Base-by-base conservation (phyloP, 2,888 invertebrate genomes). In the Pimpla rufipes region DNA sequence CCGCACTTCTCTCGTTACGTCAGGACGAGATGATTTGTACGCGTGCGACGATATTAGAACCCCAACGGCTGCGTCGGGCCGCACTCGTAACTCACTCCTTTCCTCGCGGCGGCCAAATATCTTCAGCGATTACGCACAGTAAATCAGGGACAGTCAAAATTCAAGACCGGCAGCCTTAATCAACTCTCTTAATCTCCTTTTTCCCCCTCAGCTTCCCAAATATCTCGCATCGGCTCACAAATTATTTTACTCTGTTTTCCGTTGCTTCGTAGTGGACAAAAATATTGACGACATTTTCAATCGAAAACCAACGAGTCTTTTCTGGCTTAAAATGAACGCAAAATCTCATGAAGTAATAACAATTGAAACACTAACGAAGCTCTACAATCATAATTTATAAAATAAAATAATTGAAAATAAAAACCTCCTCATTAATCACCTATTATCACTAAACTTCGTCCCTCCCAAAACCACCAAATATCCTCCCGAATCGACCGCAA, bases 1-100 rank as follows among this genome's bases (percentile, higher is more conserved):
- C 66, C 18, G 18, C 35, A 35, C 16, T 16, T 70, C 42, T 76
- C 52, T 78, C 76, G 79, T 68, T 64, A 62, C 62, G 67, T 73
- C 68, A 80, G 80, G 73, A 74, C 77, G 77, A 55, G 55, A 80
- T 80, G 80, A 83, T 77, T 77, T 80, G 75, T 83, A 71, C 77
- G 77, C 83, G 77, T 80, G 76, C 68, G 62, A 16, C 45, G 57
- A 67, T 35, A 59, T 23, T 64, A 71, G 67, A 83, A 76, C 50
- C 45, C 52, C 52, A 45, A 42, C 16, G 40, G 40, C 45, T 55
- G 45, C 55, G 50, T 21, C 57, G 47, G 37, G 62, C 13, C 35
- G 37, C 42, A 18, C 73, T 59, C 73, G 68, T 78, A 68, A 82
- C 68, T 82, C 77, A 67, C 73, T 67, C 67, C 77, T 81, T 77